Conservation (phyloP, 2,888 invertebrate species). For the Cantharis rustica region DNA sequence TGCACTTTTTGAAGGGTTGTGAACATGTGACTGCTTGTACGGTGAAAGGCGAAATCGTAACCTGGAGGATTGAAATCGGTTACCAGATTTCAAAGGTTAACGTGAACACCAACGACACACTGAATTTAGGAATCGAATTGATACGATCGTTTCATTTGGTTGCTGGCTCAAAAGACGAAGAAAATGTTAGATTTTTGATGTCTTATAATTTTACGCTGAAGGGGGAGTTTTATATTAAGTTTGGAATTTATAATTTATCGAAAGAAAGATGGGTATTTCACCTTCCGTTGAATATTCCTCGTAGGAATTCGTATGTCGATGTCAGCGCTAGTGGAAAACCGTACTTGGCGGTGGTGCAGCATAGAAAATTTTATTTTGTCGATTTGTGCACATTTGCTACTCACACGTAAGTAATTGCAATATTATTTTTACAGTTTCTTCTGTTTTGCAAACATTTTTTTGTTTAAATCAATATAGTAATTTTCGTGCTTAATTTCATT, state of each 20-base stretch:
- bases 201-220: neutral
- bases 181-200: neutral
- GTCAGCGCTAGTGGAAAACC: conserved; percentile 30
- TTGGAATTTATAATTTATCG: neutral
- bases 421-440: too few relatives aligned
- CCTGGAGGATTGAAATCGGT: conserved; percentile 63
- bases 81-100: conserved; percentile 55
- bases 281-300: neutral
- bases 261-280: neutral
- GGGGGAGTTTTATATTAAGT: neutral
- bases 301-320: conserved; percentile 34
- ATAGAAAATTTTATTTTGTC: conserved; percentile 37
- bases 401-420: neutral
- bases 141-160: neutral
- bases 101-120: neutral
- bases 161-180: neutral
- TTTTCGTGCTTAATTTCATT: too few relatives aligned
- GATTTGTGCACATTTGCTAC: neutral
- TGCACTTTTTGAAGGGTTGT: conserved; percentile 54
- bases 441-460: too few relatives aligned
- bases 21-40: conserved; percentile 62
- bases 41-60: conserved; percentile 59
- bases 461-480: too few relatives aligned
- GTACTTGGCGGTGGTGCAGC: conserved; percentile 42
- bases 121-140: neutral